Conservation (phyloP, 2,797 vertebrate species). For the Pelobates cultripes region DNA sequence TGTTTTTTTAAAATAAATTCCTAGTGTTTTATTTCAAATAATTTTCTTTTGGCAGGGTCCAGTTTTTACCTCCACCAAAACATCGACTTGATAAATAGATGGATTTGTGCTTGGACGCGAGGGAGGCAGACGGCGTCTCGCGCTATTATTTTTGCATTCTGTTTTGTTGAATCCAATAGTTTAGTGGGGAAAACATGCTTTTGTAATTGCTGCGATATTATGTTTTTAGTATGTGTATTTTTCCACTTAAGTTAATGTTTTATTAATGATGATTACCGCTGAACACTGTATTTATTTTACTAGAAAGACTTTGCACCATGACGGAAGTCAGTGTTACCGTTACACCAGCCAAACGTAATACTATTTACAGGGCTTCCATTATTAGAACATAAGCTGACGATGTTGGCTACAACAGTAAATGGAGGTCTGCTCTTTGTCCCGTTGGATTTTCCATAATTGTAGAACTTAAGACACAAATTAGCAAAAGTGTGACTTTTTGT, state of each 20-base stretch:
- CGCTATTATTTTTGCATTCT: slow-evolving; percentile 9
- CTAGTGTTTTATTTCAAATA: slow-evolving; percentile 21
- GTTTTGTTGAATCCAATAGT: slow-evolving; percentile 4
- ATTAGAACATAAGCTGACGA: neutral
- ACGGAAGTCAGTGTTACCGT: neutral
- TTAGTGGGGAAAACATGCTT: neutral
- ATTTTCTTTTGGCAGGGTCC: slow-evolving; percentile 24
- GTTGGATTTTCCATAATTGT: neutral
- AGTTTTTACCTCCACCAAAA: slow-evolving; percentile 28
- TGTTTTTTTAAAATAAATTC: neutral
- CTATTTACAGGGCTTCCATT: slow-evolving; percentile 1
- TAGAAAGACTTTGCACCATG: slow-evolving; percentile 15
- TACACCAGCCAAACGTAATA: slow-evolving; percentile 27
- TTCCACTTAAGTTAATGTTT: neutral
- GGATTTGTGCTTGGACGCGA: neutral
- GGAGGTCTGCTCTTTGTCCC: neutral
- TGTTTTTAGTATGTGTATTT: slow-evolving; percentile 2
- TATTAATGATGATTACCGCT: slow-evolving; percentile 20
- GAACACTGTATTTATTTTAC: slow-evolving; percentile 27
- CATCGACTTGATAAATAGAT: slow-evolving; percentile 18
- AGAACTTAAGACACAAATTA: neutral
- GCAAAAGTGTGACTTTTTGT: neutral
- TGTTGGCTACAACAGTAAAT: neutral
- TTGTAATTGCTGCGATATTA: neutral
- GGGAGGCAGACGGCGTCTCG: neutral